phyloP scores from a whole-genome alignment of 2,888 invertebrate species.

The Lasioglossum leucozonium region DNA sequence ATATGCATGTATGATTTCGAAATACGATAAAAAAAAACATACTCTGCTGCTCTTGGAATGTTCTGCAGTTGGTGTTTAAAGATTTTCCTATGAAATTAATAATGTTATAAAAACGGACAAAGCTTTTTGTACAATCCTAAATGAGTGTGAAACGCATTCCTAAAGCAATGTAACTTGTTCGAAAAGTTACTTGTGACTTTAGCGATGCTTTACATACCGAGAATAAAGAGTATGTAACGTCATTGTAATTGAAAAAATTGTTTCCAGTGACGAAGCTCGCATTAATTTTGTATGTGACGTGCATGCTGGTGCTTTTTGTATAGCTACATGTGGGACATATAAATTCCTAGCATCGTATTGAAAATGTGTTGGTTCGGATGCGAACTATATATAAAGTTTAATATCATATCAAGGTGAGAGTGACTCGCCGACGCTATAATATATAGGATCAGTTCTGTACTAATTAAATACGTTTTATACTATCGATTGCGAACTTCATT shows the following conservation, averaged over 20 bases:
- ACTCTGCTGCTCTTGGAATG: conserved; percentile 63
- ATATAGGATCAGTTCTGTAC: conserved; percentile 39
- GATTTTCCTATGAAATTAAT: conserved; percentile 63
- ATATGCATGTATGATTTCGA: conserved; percentile 45
- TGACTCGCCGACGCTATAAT: conserved; percentile 39
- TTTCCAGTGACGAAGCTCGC: conserved; percentile 48
- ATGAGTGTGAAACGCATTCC: conserved; percentile 58
- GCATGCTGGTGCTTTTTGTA: conserved; percentile 74
- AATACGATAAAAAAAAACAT: conserved; percentile 38
- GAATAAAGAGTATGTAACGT: conserved; percentile 51
- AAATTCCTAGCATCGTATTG: conserved; percentile 59
- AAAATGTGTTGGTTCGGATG: conserved; percentile 54
- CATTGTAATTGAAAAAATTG: conserved; percentile 53
- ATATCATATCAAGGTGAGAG: conserved; percentile 69
- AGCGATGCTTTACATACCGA: conserved; percentile 60
- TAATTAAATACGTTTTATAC: conserved; percentile 38
- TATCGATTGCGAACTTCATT: conserved; percentile 32
- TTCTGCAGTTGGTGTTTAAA: conserved; percentile 58
- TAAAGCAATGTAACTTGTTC: conserved; percentile 55
- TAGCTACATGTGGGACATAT: conserved; percentile 68
- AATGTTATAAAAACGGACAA: conserved; percentile 59
- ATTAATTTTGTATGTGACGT: conserved; percentile 62
- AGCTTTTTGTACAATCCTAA: conserved; percentile 71
- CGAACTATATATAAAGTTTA: conserved; percentile 56
- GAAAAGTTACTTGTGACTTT: conserved; percentile 50